phyloP scores from a whole-genome alignment of 1,140 invertebrate species.

The Drosophila grimshawi region DNA sequence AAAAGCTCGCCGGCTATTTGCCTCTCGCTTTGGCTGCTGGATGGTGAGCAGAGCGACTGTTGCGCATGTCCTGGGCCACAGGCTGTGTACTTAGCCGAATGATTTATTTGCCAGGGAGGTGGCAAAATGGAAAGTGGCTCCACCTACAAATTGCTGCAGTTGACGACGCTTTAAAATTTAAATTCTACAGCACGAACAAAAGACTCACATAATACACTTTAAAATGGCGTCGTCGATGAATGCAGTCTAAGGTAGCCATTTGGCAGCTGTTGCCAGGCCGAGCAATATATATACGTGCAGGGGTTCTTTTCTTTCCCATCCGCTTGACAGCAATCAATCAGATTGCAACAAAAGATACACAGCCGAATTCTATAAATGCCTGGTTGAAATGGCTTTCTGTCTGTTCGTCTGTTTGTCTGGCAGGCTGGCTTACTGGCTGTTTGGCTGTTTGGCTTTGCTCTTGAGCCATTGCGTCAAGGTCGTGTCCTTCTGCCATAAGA shows the following conservation, averaged over 20 bases:
- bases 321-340: conserved; percentile 79
- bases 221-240: conserved; percentile 58
- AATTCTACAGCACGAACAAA: conserved; percentile 25
- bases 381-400: conserved; percentile 18
- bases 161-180: conserved; percentile 46
- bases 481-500: conserved; percentile 39
- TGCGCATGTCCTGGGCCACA: conserved; percentile 75
- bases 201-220: conserved; percentile 21
- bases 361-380: conserved; percentile 63
- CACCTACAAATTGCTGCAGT: conserved; percentile 42
- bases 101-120: conserved; percentile 62
- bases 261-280: conserved; percentile 29
- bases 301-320: conserved; percentile 41
- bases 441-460: conserved; percentile 39
- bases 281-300: not conserved
- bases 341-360: conserved; percentile 76
- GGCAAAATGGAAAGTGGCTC: conserved; percentile 69
- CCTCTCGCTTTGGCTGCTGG: conserved; percentile 67
- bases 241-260: conserved; percentile 19
- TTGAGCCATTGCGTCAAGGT: conserved; percentile 64
- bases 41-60: conserved; percentile 54
- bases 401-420: conserved; percentile 15
- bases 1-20: conserved; percentile 64
- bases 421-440: conserved; percentile 17
- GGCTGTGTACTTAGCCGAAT: conserved; percentile 60